Evolutionary conservation across 2,113 vertebrate species (phyloP).

Genomic region (Lepisosteus osseus): DNA sequence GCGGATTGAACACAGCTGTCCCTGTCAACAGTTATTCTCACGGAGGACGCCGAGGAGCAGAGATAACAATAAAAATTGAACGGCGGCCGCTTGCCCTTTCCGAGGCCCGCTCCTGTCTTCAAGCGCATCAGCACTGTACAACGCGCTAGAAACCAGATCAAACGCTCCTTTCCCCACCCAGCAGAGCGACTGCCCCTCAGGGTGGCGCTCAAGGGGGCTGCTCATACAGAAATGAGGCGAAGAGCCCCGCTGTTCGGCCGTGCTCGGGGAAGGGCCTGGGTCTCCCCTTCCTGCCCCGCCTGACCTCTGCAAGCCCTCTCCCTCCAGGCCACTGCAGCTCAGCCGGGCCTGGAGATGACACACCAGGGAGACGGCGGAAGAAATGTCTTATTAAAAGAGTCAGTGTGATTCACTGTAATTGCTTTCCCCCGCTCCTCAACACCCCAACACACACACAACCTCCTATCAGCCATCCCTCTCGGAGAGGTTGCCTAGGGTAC

Average conservation of each 20-base stretch:
- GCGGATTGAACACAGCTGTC: too few species aligned
- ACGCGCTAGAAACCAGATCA: neutral
- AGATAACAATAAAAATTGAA: too few species aligned
- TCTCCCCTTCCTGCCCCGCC: constrained; percentile 24
- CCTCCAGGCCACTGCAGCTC: constrained; percentile 23
- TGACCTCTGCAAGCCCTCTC: constrained; percentile 46
- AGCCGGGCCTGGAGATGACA: constrained; percentile 29
- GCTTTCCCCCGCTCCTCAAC: constrained; percentile 27
- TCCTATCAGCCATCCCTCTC: constrained; percentile 17
- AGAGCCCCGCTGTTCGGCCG: constrained; percentile 22
- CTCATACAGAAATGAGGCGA: constrained; percentile 46
- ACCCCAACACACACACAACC: constrained; percentile 4
- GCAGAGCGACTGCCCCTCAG: constrained; percentile 26
- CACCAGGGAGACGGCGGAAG: constrained; percentile 31
- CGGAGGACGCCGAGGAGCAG: too few species aligned
- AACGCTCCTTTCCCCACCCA: neutral
- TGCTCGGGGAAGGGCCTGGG: constrained; percentile 28
- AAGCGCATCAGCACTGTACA: too few species aligned
- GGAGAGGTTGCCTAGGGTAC: constrained; percentile 41
- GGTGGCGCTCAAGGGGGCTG: constrained; percentile 34
- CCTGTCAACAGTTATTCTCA: too few species aligned
- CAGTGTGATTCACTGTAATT: constrained; percentile 47
- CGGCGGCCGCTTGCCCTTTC: too few species aligned
- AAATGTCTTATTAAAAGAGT: constrained; percentile 43
- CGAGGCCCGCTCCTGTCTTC: too few species aligned